Base-by-base conservation (phyloP, 2,113 vertebrate species). In the Phyllostomus hastatus region DNA sequence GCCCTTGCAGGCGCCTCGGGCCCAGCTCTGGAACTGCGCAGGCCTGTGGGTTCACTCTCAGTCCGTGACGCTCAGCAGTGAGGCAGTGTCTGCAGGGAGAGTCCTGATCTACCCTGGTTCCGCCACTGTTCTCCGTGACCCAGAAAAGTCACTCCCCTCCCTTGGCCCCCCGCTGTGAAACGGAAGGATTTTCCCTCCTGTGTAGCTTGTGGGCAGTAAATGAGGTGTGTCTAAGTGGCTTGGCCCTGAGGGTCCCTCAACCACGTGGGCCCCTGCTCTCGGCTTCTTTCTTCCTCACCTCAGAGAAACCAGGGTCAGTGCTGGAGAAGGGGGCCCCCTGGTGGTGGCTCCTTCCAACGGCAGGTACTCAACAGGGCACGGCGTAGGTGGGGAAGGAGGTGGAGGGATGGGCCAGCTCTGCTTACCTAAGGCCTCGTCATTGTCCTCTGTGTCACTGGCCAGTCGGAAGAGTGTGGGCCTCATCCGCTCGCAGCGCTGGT, bases 401-500 rank as follows among this genome's bases (percentile, higher is more conserved):
- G 1, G 26, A 52, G 33, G 11, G 6, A 28, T 2, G 26, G 17
- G 7, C 61, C 5, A 8, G 12, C 38, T 54, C 7, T 26, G 72
- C 98, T 98, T 97, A 99, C 99, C 99, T 57, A 99, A 98, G 46
- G 99, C 99, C 97, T 99, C 99, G n/a, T 99, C 99, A 2, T 99
- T 99, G 97, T 99, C 99, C 97, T 99, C 99, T 6, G 99, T 99
- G 97, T 99, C 99, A 50, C 99, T 99, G 80, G 99, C 99, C 11
- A 99, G 98, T 33, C 99, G 98, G 97, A 99, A 99, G 0, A 99
- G 98, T 0, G 99, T 99, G 7, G 99, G 99, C 91, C 99, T 99
- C 99, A 99, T 99, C 96, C 99, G 99, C 97, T 99, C 99, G 52
- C 99, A 99, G 96, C 99, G 99, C 98, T 99, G 99, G 97, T 99